phyloP scores from a whole-genome alignment of 2,113 vertebrate genomes.

The Notechis scutatus region DNA sequence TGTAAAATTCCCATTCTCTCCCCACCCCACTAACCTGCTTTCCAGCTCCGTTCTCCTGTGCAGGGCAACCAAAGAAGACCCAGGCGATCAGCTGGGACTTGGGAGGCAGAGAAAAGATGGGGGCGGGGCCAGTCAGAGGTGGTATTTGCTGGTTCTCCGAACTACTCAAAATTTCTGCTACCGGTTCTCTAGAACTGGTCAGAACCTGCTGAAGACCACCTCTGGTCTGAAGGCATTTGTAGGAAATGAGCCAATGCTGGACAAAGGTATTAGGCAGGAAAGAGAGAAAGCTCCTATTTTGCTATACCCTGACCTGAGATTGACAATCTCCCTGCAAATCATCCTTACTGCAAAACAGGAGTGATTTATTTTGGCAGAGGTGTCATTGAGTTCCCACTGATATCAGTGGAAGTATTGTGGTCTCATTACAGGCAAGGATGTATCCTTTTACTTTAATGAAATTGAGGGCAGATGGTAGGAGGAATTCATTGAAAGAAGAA shows the following conservation, averaged over 20 bases:
- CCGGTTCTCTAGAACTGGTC: too few species aligned
- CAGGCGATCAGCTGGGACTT: too few species aligned
- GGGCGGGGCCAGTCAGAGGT: too few species aligned
- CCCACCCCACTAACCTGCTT: too few species aligned
- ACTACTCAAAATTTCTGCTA: too few species aligned
- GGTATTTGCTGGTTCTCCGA: too few species aligned
- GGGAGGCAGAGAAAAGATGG: too few species aligned
- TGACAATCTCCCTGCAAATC: slow-evolving; percentile 30
- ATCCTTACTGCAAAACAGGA: background rate
- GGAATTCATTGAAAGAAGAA: slow-evolving; percentile 35
- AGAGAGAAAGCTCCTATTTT: slow-evolving; percentile 32
- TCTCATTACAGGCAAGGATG: slow-evolving; percentile 1
- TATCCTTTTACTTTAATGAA: slow-evolving; percentile 20
- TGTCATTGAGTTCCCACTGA: background rate
- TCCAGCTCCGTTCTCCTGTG: too few species aligned
- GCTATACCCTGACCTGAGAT: slow-evolving; percentile 42
- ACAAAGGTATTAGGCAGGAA: slow-evolving; percentile 2
- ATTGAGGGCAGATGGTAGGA: slow-evolving; percentile 17
- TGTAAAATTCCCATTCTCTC: too few species aligned
- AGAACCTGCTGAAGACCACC: too few species aligned
- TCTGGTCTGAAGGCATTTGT: slow-evolving; percentile 33
- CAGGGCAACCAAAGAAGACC: too few species aligned
- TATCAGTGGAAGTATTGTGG: slow-evolving; percentile 30
- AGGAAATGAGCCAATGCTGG: slow-evolving; percentile 39
- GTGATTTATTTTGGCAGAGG: slow-evolving; percentile 35